phyloP scores from a whole-genome alignment of 2,113 vertebrate genomes.

The Upupa epops region DNA sequence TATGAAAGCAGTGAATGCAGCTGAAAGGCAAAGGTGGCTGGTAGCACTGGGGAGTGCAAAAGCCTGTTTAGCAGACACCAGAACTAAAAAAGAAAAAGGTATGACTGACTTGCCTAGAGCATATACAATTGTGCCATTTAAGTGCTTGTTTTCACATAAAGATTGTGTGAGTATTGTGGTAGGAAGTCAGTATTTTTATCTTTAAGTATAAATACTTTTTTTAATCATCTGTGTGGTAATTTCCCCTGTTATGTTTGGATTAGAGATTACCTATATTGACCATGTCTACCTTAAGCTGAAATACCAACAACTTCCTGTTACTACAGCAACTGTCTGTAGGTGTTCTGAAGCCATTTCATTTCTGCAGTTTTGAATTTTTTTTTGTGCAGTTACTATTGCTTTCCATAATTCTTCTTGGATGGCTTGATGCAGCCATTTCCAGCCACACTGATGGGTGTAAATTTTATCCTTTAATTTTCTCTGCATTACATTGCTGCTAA shows the following conservation, averaged over 20 bases:
- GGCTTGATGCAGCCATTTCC: neutral
- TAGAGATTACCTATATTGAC: neutral
- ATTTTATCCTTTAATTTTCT: neutral
- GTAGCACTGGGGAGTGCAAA: slow-evolving; percentile 86
- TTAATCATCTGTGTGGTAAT: neutral
- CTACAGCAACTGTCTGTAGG: neutral
- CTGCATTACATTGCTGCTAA: neutral
- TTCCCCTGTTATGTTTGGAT: neutral
- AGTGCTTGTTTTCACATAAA: neutral
- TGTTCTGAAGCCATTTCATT: neutral
- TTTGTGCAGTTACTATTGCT: neutral
- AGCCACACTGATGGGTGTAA: neutral
- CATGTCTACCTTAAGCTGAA: neutral
- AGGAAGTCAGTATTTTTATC: neutral
- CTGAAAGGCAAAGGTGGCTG: slow-evolving; percentile 85
- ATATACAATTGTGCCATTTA: neutral
- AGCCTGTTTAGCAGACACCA: slow-evolving; percentile 82
- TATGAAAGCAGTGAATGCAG: slow-evolving; percentile 85
- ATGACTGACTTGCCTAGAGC: neutral
- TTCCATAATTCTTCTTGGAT: neutral
- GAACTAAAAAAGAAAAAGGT: slow-evolving; percentile 88
- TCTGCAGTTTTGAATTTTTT: neutral
- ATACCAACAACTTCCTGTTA: neutral
- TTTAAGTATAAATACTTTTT: neutral
- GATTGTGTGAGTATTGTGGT: neutral